phyloP scores from a whole-genome alignment of 2,797 vertebrate genomes.

The Leptoclinus maculatus region DNA sequence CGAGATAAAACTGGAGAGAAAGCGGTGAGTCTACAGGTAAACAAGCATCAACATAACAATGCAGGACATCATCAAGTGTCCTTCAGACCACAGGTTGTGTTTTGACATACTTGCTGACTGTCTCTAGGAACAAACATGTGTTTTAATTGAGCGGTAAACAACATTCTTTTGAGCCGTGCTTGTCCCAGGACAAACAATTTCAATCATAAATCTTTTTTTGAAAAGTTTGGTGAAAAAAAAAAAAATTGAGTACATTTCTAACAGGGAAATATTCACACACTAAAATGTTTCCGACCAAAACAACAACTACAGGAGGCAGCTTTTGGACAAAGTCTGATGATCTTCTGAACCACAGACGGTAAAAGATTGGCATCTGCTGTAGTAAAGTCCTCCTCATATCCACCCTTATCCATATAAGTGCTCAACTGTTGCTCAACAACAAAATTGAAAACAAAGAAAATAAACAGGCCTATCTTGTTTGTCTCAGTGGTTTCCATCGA shows the following conservation, averaged over 20 bases:
- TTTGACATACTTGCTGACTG: constrained; percentile 44
- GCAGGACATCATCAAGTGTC: constrained; percentile 8
- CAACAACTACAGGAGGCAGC: constrained; percentile 13
- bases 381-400: background rate
- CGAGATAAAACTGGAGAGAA: background rate
- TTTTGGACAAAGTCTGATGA: constrained; percentile 32
- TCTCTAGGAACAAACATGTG: constrained; percentile 35
- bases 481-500: constrained; percentile 18
- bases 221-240: constrained; percentile 2
- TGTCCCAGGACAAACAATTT: constrained; percentile 43
- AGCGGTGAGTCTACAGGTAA: constrained; percentile 9
- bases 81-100: constrained; percentile 25
- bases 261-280: constrained; percentile 6
- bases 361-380: constrained; percentile 25
- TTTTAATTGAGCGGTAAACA: constrained; percentile 70
- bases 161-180: constrained; percentile 30
- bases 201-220: constrained; percentile 10
- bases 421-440: constrained; percentile 33
- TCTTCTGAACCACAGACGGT: constrained; percentile 29
- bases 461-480: constrained; percentile 6
- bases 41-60: background rate
- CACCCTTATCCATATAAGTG: background rate
- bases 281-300: constrained; percentile 12
- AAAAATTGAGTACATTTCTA: background rate
- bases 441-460: constrained; percentile 1